Base-by-base conservation (phyloP, 1,140 invertebrate species). In the Drosophila busckii region DNA sequence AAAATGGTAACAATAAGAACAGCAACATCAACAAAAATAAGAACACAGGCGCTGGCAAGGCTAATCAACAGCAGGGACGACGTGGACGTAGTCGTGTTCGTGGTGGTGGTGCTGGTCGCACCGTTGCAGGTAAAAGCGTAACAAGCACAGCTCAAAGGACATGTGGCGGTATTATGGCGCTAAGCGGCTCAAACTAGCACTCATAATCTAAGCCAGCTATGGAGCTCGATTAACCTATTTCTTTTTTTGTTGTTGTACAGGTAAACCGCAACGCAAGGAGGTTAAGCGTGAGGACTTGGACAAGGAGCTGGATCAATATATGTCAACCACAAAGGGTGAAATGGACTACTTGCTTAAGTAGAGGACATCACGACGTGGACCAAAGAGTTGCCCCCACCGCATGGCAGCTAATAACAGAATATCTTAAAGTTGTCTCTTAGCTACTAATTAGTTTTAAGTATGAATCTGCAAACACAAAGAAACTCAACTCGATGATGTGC, bases 221-320 rank as follows among this genome's bases (percentile, higher is more conserved):
- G 2, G 12, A 17, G 3, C 5, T 0, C 10, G 35, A 13, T 5
- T 58, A 54, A 80, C 37, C 20, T 8, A 15, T 19, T 10, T 5
- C 13, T 13, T 10, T 29, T 34, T 35, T 25, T 40, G 22, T 31
- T 22, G n/a, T n/a, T 3, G 8, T 5, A 20, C 59, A 80, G 73
- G 75, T 10, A 80, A 75, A 10, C 20, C 37, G 7, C 50, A 46
- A 28, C 48, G 55, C 0, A 1, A 8, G 2, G 73, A 82, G 17
- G 73, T 86, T 1, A 85, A 87, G 7, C 86, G 86, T 23, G 85
- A 87, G 35, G 84, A 86, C 54, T 37, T 87, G 29, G 85, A 87
- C 31, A 85, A 83, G 35, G 85, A 87, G 26, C 32, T 87, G 15
- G 85, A 87, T 68, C 83, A 86, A 34, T 87, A 87, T 16, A 87